These are phyloP conservation scores for Ypsolopha sequella DNA, from an alignment of 2,888 invertebrate species.

Conservation along the genomic window DNA sequence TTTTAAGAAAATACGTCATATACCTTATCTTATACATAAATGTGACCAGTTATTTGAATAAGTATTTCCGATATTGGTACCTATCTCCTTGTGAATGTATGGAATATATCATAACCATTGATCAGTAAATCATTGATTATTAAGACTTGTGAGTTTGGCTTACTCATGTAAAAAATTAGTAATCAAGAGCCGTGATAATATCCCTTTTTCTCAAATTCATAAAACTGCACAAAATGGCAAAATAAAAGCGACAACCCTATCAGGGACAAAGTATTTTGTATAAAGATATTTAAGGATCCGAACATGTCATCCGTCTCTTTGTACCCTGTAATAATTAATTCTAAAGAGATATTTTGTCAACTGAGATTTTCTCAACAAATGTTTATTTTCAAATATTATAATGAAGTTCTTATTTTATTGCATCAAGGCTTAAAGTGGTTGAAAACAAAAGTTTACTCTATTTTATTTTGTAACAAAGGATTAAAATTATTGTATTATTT, in stretches of 20 bases:
- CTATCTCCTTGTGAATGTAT: not conserved
- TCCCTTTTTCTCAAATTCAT: not conserved
- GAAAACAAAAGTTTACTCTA: too few relatives aligned
- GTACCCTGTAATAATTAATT: conserved; percentile 34
- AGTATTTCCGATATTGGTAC: not conserved
- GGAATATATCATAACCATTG: too few relatives aligned
- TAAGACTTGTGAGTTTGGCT: not conserved
- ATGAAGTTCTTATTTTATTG: too few relatives aligned
- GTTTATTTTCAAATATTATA: too few relatives aligned
- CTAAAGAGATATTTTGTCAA: conserved; percentile 27
- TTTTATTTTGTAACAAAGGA: too few relatives aligned
- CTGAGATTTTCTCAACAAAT: conserved; percentile 9
- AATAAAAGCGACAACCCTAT: not conserved
- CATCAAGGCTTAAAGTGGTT: too few relatives aligned
- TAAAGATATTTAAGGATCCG: not conserved
- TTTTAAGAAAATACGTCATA: not conserved
- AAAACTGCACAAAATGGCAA: not conserved
- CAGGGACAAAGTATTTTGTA: not conserved
- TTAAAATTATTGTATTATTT: too few relatives aligned
- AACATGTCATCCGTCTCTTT: conserved; percentile 15
- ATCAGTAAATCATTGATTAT: not conserved
- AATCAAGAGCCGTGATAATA: too few relatives aligned
- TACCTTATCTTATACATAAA: too few relatives aligned
- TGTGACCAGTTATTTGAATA: not conserved
- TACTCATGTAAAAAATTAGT: too few relatives aligned